These are phyloP conservation scores for Empidonax alnorum DNA, from an alignment of 2,113 vertebrate genomes.

Conservation along the genomic window DNA sequence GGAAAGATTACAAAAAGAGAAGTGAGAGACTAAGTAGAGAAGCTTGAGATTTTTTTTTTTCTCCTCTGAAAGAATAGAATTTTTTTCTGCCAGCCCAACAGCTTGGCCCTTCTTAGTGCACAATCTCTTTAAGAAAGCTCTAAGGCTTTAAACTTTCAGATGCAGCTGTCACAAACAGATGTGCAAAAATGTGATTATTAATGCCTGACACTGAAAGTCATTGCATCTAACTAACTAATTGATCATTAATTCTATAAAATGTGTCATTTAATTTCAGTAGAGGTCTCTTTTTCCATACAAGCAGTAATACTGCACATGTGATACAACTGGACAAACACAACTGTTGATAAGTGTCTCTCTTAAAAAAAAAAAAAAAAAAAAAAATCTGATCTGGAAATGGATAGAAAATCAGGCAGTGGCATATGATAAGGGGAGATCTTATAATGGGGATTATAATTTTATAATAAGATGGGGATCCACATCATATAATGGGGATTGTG, in stretches of 20 bases:
- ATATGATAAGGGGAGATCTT: neutral
- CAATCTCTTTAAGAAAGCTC: neutral
- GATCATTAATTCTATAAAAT: neutral
- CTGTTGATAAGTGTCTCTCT: neutral
- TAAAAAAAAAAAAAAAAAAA: neutral
- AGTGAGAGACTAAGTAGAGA: fast-evolving
- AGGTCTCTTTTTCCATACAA: neutral
- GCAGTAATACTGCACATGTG: neutral
- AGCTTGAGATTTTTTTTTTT: neutral
- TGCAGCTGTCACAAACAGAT: neutral
- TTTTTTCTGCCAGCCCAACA: neutral
- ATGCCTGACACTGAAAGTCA: neutral
- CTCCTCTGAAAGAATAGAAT: neutral
- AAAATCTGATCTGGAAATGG: neutral
- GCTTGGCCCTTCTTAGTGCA: neutral
- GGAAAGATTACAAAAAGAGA: neutral
- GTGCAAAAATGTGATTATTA: neutral
- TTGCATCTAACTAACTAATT: neutral
- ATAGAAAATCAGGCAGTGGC: neutral
- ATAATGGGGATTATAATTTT: neutral
- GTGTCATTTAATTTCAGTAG: neutral
- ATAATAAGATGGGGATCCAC: too few relatives aligned
- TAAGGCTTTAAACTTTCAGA: slow-evolving; percentile 1
- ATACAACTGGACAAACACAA: neutral
- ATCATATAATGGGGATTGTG: neutral